Evolutionary conservation across 2,797 vertebrate species (phyloP).

Genomic region (Bufotes viridis): DNA sequence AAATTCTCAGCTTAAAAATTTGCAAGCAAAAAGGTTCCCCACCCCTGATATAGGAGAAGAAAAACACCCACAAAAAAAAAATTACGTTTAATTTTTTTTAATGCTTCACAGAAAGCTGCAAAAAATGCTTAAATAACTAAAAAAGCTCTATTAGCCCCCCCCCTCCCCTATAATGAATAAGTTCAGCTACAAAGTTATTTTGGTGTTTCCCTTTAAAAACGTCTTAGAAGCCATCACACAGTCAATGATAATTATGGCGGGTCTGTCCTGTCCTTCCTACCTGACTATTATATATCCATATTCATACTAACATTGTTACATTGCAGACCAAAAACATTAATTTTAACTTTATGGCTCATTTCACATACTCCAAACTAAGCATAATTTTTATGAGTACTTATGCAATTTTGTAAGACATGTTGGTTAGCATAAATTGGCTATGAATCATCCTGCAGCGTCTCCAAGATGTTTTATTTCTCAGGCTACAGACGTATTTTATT

Average conservation of each 20-base stretch:
- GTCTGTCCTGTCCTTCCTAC: neutral
- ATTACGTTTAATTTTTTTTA: too few species aligned
- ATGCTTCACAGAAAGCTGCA: too few species aligned
- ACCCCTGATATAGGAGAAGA: too few species aligned
- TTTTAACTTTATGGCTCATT: constrained; percentile 52
- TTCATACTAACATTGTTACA: constrained; percentile 34
- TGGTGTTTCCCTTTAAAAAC: too few species aligned
- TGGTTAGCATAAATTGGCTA: constrained; percentile 53
- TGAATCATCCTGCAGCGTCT: constrained; percentile 39
- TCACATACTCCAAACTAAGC: constrained; percentile 52
- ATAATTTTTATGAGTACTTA: constrained; percentile 53
- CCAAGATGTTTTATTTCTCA: constrained; percentile 39
- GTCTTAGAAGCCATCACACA: neutral
- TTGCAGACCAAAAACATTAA: constrained; percentile 32
- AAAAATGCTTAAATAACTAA: too few species aligned
- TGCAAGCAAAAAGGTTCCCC: too few species aligned
- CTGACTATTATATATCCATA: constrained; percentile 22
- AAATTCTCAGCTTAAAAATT: too few species aligned
- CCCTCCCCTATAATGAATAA: too few species aligned
- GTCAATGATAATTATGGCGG: neutral
- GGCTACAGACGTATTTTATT: constrained; percentile 36
- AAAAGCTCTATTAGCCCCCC: too few species aligned
- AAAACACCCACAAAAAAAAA: too few species aligned
- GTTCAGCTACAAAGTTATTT: too few species aligned
- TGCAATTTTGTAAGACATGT: constrained; percentile 44